Base-by-base conservation (phyloP, 1,140 invertebrate genomes). In the Megalonaias nervosa region DNA sequence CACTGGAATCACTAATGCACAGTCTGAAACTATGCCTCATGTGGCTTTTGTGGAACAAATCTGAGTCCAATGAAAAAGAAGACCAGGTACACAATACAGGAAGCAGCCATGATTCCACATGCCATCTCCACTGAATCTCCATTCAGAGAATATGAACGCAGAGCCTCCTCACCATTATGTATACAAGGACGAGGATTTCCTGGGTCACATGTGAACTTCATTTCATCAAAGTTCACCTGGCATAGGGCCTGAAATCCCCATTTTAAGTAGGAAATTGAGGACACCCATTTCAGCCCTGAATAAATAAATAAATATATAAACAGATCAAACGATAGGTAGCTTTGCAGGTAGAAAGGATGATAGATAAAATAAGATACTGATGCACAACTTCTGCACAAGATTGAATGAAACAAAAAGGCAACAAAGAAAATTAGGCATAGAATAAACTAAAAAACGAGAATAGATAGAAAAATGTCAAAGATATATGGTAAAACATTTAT, bases 241-340 rank as follows among this genome's bases (percentile, higher is more conserved):
- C 84, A 84, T 55, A 87, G 66, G 14, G 80, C 84, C 60, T 86
- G 81, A 73, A 86, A 88, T 19, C 86, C 84, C 87, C 87, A 88
- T 26, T 86, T 86, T 2, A 87, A 72, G 65, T 85, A 87, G 15
- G 86, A 87, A 19, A 86, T 71, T n/a, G 79, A 81, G 14, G 87
- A 85, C 19, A 87, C 81, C 87, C 87, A 88, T 56, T 81, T 81
- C 61, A 85, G 73, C 58, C 84, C 87, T 88, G 79, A 48, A 82
- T 81, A 26, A 65, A 77, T 11, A 64, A 31, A 66, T 21, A 71
- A 17, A 71, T 26, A 31, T 31, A 31, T 31, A 4, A 48, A 48
- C 11, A 48, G 38, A 48, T 48, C 4, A 48, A 48, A 48, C 0
- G 6, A 9, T 48, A 48, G 38, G 9, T 38, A 38, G 38, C 38